phyloP scores from a whole-genome alignment of 2,888 invertebrate species.

The Exocentrus adspersus region DNA sequence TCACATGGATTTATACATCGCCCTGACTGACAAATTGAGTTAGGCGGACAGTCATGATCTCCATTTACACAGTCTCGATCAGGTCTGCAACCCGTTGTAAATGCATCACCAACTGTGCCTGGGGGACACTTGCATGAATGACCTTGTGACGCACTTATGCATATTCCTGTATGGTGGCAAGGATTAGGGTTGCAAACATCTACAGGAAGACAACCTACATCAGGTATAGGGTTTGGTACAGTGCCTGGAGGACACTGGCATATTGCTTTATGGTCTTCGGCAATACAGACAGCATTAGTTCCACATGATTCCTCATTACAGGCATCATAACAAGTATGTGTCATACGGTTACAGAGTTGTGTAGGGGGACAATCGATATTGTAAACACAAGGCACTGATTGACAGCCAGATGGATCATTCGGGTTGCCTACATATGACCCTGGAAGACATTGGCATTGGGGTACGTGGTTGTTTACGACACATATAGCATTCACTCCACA shows the following conservation, averaged over 20 bases:
- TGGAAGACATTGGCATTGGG: constrained; percentile 89
- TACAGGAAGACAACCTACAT: constrained; percentile 78
- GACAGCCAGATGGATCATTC: constrained; percentile 79
- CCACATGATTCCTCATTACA: constrained; percentile 87
- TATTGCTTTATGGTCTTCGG: constrained; percentile 82
- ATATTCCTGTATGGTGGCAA: constrained; percentile 84
- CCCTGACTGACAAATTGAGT: constrained; percentile 77
- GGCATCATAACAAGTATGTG: constrained; percentile 83
- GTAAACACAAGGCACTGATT: constrained; percentile 85
- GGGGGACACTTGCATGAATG: constrained; percentile 83
- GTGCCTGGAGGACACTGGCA: constrained; percentile 91
- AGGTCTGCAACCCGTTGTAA: constrained; percentile 77
- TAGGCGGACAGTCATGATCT: constrained; percentile 79
- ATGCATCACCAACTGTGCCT: constrained; percentile 81
- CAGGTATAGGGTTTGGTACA: constrained; percentile 83
- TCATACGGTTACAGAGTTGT: constrained; percentile 84
- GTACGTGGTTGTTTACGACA: constrained; percentile 88
- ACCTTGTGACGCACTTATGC: constrained; percentile 72
- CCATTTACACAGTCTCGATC: constrained; percentile 80
- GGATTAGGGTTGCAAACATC: constrained; percentile 81
- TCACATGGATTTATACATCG: constrained; percentile 85
- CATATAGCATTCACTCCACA: constrained; percentile 91
- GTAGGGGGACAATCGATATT: constrained; percentile 84
- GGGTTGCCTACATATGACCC: constrained; percentile 90
- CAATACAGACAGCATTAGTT: constrained; percentile 86